A percentile compares a stretch with the other conserved stretches of the same genome.
These are phyloP conservation scores for Acleris emargana DNA, from an alignment of 2,888 invertebrate species.

Conservation along the genomic window DNA sequence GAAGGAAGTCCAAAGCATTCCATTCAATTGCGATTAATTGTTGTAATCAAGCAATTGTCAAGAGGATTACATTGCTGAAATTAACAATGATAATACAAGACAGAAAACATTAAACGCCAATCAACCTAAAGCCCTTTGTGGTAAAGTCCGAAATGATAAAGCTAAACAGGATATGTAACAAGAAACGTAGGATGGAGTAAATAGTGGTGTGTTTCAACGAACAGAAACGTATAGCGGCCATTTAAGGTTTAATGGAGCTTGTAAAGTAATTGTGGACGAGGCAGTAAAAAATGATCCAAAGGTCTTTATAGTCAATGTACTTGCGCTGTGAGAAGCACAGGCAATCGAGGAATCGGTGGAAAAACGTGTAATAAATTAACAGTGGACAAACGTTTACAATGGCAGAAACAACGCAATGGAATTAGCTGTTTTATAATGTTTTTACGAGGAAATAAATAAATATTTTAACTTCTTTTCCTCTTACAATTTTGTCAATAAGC, in stretches of 20 bases:
- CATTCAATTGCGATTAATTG: constrained; percentile 81
- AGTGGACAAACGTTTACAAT: neutral
- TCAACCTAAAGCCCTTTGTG: constrained; percentile 42
- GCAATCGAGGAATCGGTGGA: constrained; percentile 13
- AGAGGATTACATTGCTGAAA: constrained; percentile 74
- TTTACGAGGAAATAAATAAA: too few relatives aligned
- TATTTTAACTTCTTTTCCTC: too few relatives aligned
- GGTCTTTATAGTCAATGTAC: constrained; percentile 26
- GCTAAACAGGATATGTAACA: constrained; percentile 35
- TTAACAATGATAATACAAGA: constrained; percentile 66
- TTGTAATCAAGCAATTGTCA: constrained; percentile 78
- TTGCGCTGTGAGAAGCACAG: constrained; percentile 17
- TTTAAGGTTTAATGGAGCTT: constrained; percentile 62
- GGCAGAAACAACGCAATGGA: too few relatives aligned
- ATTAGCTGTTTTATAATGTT: too few relatives aligned
- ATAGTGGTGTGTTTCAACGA: constrained; percentile 55
- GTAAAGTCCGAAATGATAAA: constrained; percentile 49
- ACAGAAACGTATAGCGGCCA: constrained; percentile 61
- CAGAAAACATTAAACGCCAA: constrained; percentile 42
- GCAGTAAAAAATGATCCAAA: constrained; percentile 38
- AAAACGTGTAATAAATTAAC: constrained; percentile 22
- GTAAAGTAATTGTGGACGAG: constrained; percentile 53
- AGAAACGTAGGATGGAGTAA: constrained; percentile 58
- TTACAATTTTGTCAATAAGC: too few relatives aligned
- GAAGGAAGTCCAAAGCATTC: constrained; percentile 75